Evolutionary conservation across 2,888 invertebrate species (phyloP).

Genomic region (Patella pellucida): DNA sequence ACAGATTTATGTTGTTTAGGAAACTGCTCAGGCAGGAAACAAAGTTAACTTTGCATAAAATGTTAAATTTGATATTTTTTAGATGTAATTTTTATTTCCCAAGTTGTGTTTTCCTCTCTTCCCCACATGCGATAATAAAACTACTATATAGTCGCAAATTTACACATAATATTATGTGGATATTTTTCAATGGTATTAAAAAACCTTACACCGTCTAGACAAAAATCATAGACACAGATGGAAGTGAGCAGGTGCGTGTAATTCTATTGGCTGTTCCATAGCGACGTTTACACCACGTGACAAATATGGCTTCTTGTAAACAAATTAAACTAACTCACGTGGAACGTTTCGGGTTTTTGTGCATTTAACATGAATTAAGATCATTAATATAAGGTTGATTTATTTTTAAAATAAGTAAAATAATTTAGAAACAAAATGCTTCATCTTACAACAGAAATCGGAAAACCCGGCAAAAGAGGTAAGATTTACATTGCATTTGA

Average conservation of each 20-base stretch:
- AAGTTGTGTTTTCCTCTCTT: too few relatives aligned
- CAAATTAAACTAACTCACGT: neutral
- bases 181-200: too few relatives aligned
- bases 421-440: constrained; percentile 45
- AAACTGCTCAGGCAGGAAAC: too few relatives aligned
- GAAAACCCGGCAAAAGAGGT: constrained; percentile 58
- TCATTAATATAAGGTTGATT: neutral
- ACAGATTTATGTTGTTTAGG: too few relatives aligned
- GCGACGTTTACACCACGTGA: constrained; percentile 23
- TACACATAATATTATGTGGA: too few relatives aligned
- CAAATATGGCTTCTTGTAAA: constrained; percentile 21
- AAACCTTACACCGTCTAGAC: too few relatives aligned
- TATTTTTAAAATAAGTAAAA: neutral
- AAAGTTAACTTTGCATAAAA: too few relatives aligned
- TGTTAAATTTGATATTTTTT: too few relatives aligned
- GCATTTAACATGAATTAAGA: neutral
- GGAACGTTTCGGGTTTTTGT: neutral
- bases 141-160: too few relatives aligned
- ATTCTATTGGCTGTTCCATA: neutral
- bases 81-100: too few relatives aligned
- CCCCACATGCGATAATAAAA: too few relatives aligned
- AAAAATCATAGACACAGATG: neutral
- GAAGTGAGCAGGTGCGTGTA: constrained; percentile 3
- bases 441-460: constrained; percentile 62
- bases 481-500: neutral